Evolutionary conservation across 2,888 invertebrate species (phyloP).

Genomic region (Campoplex capitator): DNA sequence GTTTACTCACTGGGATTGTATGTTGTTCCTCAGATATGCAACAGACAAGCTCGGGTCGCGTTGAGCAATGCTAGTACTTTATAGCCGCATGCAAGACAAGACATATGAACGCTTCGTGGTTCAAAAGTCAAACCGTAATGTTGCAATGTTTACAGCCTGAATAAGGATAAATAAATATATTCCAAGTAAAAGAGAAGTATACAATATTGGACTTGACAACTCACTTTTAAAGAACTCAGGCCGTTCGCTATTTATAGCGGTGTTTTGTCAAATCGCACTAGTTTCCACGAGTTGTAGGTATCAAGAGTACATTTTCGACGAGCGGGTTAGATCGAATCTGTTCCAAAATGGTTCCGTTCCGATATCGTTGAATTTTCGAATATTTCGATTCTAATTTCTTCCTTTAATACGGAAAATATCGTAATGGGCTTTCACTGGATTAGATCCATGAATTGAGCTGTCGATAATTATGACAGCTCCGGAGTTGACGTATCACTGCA

Average conservation of each 20-base stretch:
- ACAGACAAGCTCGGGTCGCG: neutral
- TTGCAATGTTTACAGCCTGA: neutral
- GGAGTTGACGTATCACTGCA: neutral
- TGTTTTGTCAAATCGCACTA: neutral
- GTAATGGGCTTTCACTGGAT: neutral
- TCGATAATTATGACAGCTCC: conserved; percentile 18
- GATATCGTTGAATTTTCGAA: neutral
- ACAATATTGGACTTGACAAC: neutral
- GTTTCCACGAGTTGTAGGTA: too few relatives aligned
- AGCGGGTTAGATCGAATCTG: neutral
- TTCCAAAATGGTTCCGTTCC: neutral
- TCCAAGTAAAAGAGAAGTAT: neutral
- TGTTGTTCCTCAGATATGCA: conserved; percentile 9
- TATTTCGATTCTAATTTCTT: neutral
- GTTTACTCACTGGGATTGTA: conserved; percentile 35
- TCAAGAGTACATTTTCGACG: neutral
- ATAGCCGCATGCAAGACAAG: neutral
- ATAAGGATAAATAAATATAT: neutral
- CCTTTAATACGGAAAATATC: neutral
- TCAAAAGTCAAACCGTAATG: neutral
- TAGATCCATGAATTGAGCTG: conserved; percentile 23
- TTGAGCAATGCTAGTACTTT: neutral
- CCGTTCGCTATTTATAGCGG: neutral
- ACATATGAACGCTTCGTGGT: neutral
- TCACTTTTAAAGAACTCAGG: neutral